These are phyloP conservation scores for Hyppa rectilinea DNA, from an alignment of 2,888 invertebrate species.

Conservation along the genomic window DNA sequence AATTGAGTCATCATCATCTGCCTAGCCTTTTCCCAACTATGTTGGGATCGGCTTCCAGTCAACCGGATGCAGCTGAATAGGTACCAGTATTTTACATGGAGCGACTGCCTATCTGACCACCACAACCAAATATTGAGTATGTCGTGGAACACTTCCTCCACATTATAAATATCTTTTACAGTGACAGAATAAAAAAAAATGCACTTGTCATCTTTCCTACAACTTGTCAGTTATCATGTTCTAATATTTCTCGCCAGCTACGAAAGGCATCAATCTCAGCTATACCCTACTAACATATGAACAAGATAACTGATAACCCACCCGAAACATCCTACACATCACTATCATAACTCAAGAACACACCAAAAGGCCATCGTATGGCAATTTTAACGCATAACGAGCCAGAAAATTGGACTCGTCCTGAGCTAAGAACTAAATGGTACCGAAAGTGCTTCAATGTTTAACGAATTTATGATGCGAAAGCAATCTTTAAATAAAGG, in stretches of 20 bases:
- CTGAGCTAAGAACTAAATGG: constrained; percentile 73
- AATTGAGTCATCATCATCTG: too few relatives aligned
- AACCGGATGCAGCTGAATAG: too few relatives aligned
- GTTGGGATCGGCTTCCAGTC: too few relatives aligned
- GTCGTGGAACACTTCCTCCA: too few relatives aligned
- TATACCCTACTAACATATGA: constrained; percentile 8
- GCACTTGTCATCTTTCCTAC: neutral
- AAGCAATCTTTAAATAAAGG: constrained; percentile 78
- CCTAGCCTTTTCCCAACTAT: too few relatives aligned
- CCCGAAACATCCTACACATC: constrained; percentile 61
- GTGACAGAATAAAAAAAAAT: neutral
- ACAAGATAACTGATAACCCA: constrained; percentile 46
- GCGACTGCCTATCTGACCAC: too few relatives aligned
- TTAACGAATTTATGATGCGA: constrained; percentile 79
- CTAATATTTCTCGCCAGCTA: constrained; percentile 21
- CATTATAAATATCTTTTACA: neutral
- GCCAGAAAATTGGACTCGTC: constrained; percentile 78
- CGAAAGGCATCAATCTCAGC: constrained; percentile 34
- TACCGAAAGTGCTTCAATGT: constrained; percentile 74
- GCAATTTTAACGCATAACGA: constrained; percentile 79
- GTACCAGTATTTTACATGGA: too few relatives aligned
- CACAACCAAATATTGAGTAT: too few relatives aligned
- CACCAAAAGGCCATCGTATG: constrained; percentile 70
- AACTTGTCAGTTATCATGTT: neutral
- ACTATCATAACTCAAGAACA: constrained; percentile 70